Evolutionary conservation across 2,113 vertebrate genomes (phyloP), one percentile per base, ranked within the genome.

Genomic region (Chaetura pelagica): DNA sequence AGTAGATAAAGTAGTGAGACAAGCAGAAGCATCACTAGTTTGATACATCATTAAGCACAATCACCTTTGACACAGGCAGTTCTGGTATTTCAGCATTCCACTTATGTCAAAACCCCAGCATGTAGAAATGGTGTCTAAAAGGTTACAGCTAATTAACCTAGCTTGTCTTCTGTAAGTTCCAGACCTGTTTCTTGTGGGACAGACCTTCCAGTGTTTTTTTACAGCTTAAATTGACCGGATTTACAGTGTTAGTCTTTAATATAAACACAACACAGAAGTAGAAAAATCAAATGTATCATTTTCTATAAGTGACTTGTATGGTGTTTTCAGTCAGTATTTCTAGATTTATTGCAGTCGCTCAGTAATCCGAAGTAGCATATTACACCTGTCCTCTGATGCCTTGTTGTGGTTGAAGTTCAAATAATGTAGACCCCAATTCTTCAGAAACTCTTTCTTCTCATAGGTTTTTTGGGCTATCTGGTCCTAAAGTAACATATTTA

Each of bases 31-130:
- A 89, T n/a, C 16, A 57, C 61, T 84, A 48, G 78, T 80, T 84
- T 51, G 90, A 93, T 49, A 86, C 67, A 77, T 94, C 72, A 84
- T 95, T 95, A 96, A 90, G 61, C 44, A 81, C 68, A 71, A 93
- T 57, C 87, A 95, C 92, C 95, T 94, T 63, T 94, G 95, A 96
- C 92, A 94, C n/a, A 77, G 91, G 55, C 34, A 46, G 68, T 61
- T 94, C 77, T 80, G 88, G 55, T 96, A 92, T 92, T 94, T 83
- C 75, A 74, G 54, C 78, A 63, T 21, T 67, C 26, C 52, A 34
- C 52, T 67, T 74, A 46, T 72, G 82, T 73, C 83, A 90, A 92
- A 95, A 88, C 38, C 58, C 90, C 63, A 80, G 55, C 62, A 58
- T 72, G 57, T 18, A 77, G 83, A 51, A 91, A 94, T 7, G 9